These are phyloP conservation scores for Dipodomys merriami DNA, from an alignment of 2,113 vertebrate species.

Conservation along the genomic window DNA sequence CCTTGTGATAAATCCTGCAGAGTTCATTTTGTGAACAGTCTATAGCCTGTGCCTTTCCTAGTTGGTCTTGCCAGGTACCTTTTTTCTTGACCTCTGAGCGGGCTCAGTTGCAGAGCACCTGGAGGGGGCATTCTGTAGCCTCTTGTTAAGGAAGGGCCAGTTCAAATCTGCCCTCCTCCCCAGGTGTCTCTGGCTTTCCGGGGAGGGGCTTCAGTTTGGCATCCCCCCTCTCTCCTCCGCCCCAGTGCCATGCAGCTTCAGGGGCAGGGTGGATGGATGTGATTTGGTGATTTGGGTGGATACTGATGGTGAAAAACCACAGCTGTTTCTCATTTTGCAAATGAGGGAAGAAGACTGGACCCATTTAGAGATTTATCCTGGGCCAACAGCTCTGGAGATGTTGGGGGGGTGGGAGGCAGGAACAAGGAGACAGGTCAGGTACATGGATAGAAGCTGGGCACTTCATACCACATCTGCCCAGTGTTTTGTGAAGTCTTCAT, in stretches of 20 bases:
- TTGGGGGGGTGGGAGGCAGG: too few species aligned
- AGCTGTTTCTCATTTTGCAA: neutral
- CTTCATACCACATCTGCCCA: neutral
- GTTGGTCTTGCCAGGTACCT: neutral
- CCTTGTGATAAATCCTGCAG: neutral
- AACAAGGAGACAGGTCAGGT: too few species aligned
- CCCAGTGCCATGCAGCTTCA: neutral
- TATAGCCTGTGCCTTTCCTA: too few species aligned
- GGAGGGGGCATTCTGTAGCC: neutral
- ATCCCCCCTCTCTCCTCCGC: too few species aligned
- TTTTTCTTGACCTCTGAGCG: neutral
- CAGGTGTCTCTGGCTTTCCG: neutral
- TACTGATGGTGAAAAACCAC: neutral
- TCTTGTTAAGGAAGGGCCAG: neutral
- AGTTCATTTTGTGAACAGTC: neutral
- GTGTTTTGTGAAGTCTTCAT: neutral
- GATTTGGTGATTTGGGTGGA: neutral
- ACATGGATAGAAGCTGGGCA: neutral
- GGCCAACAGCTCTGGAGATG: neutral
- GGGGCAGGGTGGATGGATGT: too few species aligned
- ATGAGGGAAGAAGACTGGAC: neutral
- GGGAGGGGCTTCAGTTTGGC: neutral
- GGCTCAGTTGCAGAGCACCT: neutral
- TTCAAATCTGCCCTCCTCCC: neutral
- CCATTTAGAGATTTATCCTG: neutral